Conservation (phyloP, 2,797 vertebrate genomes). For the Liparis tanakae region DNA sequence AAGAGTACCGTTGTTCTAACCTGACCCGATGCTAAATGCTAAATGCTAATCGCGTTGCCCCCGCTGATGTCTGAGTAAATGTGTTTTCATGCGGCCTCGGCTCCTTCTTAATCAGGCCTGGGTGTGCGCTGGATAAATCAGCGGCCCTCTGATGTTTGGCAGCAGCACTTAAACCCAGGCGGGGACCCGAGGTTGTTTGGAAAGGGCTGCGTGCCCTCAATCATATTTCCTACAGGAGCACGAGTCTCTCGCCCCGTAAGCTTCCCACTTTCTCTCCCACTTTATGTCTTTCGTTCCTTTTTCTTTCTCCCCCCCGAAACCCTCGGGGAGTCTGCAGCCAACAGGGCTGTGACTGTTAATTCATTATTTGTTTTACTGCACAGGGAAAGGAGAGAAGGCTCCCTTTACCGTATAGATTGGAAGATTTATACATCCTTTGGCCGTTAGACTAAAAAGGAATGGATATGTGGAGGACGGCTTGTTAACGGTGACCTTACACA, state of each 20-base stretch:
- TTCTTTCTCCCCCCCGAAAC: constrained; percentile 32
- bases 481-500: constrained; percentile 71
- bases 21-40: constrained; percentile 29
- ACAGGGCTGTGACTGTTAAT: constrained; percentile 76
- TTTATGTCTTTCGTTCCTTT: constrained; percentile 61
- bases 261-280: constrained; percentile 49
- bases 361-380: constrained; percentile 80
- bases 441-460: constrained; percentile 53
- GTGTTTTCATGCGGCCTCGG: constrained; percentile 75
- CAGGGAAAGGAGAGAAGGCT: constrained; percentile 64
- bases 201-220: constrained; percentile 74
- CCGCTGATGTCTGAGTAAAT: constrained; percentile 73
- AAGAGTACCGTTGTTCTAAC: not conserved
- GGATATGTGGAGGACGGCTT: constrained; percentile 64
- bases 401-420: constrained; percentile 67
- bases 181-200: constrained; percentile 74
- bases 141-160: constrained; percentile 79
- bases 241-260: constrained; percentile 47
- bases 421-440: constrained; percentile 77
- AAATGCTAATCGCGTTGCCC: constrained; percentile 49
- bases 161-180: constrained; percentile 77
- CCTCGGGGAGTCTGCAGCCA: constrained; percentile 73
- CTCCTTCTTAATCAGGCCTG: constrained; percentile 76
- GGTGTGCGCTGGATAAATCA: constrained; percentile 80
- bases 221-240: constrained; percentile 79